These are phyloP conservation scores for Pycnomerus fuliginosus DNA, from an alignment of 2,888 invertebrate species.

Conservation along the genomic window DNA sequence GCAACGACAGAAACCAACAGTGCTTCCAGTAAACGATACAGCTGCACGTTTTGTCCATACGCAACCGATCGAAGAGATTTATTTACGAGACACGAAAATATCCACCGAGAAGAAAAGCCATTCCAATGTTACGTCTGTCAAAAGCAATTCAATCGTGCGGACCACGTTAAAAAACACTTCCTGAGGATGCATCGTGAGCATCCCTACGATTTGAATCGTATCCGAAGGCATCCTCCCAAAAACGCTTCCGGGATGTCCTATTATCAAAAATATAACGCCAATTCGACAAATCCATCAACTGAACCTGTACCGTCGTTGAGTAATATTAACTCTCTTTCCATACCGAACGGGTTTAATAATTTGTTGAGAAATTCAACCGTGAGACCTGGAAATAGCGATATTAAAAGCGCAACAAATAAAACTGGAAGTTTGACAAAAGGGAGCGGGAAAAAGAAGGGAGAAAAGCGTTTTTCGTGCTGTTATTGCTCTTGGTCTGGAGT, in stretches of 20 bases:
- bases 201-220: conserved; percentile 81
- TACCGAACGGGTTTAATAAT: conserved; percentile 46
- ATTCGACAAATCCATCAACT: conserved; percentile 37
- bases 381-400: conserved; percentile 36
- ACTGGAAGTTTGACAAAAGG: conserved; percentile 38
- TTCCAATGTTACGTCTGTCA: conserved; percentile 91
- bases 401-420: conserved; percentile 33
- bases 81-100: conserved; percentile 89
- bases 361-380: conserved; percentile 36
- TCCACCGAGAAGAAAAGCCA: conserved; percentile 90
- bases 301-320: conserved; percentile 36
- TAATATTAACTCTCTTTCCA: conserved; percentile 40
- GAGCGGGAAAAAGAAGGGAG: conserved; percentile 50
- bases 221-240: conserved; percentile 65
- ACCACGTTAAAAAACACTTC: conserved; percentile 94
- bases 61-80: conserved; percentile 89
- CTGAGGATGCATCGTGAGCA: conserved; percentile 89
- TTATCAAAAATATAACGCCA: conserved; percentile 52
- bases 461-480: conserved; percentile 67
- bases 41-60: conserved; percentile 85
- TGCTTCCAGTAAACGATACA: conserved; percentile 67
- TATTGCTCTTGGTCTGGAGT: conserved; percentile 92
- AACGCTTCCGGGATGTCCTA: conserved; percentile 58
- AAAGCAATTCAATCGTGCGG: conserved; percentile 91
- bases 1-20: conserved; percentile 31